A percentile compares a stretch with the other conserved stretches of the same genome.
Conservation (phyloP, 2,888 invertebrate genomes). For the Ellobium chinense region DNA sequence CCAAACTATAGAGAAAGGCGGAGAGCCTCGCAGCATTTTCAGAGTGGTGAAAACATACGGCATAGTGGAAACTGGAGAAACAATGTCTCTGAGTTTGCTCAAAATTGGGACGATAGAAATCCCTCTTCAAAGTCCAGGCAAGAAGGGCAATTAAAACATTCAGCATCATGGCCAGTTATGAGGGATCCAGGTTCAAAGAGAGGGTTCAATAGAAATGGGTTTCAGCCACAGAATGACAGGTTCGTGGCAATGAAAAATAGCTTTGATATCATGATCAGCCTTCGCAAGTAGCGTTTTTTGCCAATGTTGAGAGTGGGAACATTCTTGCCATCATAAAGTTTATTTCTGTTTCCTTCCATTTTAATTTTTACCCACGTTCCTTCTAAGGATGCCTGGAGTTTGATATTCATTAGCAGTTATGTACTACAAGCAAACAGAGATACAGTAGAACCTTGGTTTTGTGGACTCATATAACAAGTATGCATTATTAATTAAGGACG, state of each 20-base stretch:
- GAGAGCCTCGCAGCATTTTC: background rate
- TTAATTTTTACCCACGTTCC: no score
- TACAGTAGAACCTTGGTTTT: no score
- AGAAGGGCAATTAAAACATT: background rate
- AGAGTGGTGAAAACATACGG: background rate
- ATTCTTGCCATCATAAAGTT: no score
- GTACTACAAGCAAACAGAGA: no score
- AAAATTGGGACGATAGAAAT: background rate
- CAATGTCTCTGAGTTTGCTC: background rate
- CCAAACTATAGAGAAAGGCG: background rate
- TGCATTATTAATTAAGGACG: no score
- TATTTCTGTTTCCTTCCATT: no score
- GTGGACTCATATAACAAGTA: no score
- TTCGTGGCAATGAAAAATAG: conserved; percentile 31
- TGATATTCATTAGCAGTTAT: no score
- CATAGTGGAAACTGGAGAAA: background rate
- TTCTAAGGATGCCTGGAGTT: no score
- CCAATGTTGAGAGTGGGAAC: no score
- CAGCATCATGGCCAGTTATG: conserved; percentile 2
- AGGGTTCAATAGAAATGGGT: background rate
- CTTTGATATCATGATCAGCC: background rate
- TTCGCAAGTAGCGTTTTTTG: conserved; percentile 21
- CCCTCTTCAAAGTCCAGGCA: background rate
- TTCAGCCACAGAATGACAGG: conserved; percentile 5
- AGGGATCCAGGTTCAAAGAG: background rate